Conservation (phyloP, 2,888 invertebrate species). For the Rugalucina vietnamica region DNA sequence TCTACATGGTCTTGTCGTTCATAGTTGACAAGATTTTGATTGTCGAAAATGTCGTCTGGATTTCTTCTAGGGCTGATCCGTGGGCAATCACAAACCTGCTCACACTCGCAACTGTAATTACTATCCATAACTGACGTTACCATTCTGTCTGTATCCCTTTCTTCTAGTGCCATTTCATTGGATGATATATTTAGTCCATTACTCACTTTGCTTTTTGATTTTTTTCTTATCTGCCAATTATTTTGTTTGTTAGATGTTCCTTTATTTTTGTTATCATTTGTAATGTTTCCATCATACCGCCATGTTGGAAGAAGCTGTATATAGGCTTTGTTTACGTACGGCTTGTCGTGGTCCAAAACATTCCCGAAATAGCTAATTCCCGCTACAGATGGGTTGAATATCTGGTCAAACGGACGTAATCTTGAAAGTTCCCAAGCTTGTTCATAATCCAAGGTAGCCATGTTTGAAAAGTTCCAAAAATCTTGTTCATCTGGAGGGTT, state of each 20-base stretch:
- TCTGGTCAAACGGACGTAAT: constrained; percentile 78
- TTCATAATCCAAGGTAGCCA: constrained; percentile 73
- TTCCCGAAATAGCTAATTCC: constrained; percentile 25
- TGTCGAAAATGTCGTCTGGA: background rate
- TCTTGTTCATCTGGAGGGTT: constrained; percentile 61
- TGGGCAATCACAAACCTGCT: constrained; percentile 6
- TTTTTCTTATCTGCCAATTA: background rate
- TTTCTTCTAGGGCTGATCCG: background rate
- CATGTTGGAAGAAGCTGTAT: constrained; percentile 85
- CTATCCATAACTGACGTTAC: constrained; percentile 22
- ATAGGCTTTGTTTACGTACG: constrained; percentile 84
- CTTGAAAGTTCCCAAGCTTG: constrained; percentile 74
- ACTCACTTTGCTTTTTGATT: background rate
- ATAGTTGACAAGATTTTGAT: background rate
- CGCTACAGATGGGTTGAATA: constrained; percentile 76
- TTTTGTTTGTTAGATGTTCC: background rate
- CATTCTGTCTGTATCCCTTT: background rate
- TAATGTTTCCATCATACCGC: constrained; percentile 72
- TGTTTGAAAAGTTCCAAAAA: constrained; percentile 84
- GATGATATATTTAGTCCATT: background rate
- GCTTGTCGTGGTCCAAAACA: constrained; percentile 75
- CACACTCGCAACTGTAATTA: constrained; percentile 37
- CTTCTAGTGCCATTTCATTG: background rate
- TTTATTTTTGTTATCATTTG: background rate
- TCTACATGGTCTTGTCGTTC: background rate